Evolutionary conservation across 92 coral and sea anemone species (phyloP), one percentile per base, ranked within the genome.

Genomic region (Palythoa grandiflora): DNA sequence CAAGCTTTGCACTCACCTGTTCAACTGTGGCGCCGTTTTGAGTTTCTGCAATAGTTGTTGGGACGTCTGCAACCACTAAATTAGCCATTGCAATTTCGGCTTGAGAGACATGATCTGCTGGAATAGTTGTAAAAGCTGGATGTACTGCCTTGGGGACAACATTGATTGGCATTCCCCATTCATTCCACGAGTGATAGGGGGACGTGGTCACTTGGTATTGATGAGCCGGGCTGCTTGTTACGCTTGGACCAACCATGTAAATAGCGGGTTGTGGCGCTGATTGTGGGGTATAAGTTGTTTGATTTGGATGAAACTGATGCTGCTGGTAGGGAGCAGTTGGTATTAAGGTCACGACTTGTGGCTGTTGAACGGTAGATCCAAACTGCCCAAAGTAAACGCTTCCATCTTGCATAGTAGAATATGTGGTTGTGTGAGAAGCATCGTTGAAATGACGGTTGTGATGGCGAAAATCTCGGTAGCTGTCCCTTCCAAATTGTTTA

Each of bases 381-480:
- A 81, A 81, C 86, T 81, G 86, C 44, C 86, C 75, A 20, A 65
- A 81, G 75, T 81, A 81, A 3, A 66, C 86, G 9, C 86, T 66
- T 81, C 86, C 86, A 81, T 81, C 86, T 15, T 81, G 86, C 86
- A 81, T 68, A 66, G 92, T 39, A 73, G 92, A 93, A 71, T 91
- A 95, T 81, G 91, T 75, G 50, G 89, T 88, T 28, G 91, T 92
- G 44, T 84, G 77, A 19, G 89, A 16, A 36, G 84, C 87, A 28
- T 90, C 90, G 48, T 86, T 95, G 74, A 89, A 89, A 74, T 87
- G 85, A 88, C 90, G 68, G 17, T 95, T 95, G 88, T 93, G 98
- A 6, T 95, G 91, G 86, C 92, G 94, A 66, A 76, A 65, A 60
- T 89, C 89, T 88, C 92, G 73, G 73, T 91, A 89, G 36, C 80